A percentile compares a stretch with the other conserved stretches of the same genome.
Evolutionary conservation across 2,113 vertebrate genomes (phyloP).

Genomic region (Ginglymostoma cirratum): DNA sequence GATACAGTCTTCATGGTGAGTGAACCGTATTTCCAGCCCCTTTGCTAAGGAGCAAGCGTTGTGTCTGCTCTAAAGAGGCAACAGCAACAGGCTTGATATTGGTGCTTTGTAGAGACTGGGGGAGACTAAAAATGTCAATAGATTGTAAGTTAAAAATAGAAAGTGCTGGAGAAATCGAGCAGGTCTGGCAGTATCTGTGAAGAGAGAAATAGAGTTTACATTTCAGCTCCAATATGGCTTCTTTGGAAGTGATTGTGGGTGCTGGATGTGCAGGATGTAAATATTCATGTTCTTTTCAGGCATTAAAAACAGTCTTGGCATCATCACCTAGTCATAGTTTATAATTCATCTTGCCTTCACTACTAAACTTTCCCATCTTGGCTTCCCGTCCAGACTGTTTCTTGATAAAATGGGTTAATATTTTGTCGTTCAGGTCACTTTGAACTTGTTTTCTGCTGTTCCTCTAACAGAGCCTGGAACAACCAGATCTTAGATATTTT

Average conservation of each 20-base stretch:
- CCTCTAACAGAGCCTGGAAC: background rate
- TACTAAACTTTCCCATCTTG: background rate
- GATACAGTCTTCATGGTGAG: background rate
- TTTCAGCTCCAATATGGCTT: too few species aligned
- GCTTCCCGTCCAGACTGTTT: background rate
- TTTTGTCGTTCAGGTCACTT: background rate
- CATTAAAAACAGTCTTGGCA: background rate
- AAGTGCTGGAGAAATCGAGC: too few species aligned
- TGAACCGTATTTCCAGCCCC: background rate
- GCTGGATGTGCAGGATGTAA: too few species aligned
- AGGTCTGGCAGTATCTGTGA: too few species aligned
- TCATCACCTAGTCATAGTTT: background rate
- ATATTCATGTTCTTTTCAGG: too few species aligned
- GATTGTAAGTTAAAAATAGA: background rate
- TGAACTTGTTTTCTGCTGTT: background rate
- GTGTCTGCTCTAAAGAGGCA: background rate
- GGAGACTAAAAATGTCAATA: background rate
- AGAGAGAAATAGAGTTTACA: too few species aligned
- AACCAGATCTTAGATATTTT: background rate
- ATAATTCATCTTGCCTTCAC: background rate
- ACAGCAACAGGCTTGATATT: too few species aligned
- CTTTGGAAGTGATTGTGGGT: too few species aligned
- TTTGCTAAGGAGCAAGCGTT: background rate
- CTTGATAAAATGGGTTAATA: background rate
- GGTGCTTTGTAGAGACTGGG: too few species aligned